Conservation (phyloP, 2,888 invertebrate species). For the Hartigia nigra region DNA sequence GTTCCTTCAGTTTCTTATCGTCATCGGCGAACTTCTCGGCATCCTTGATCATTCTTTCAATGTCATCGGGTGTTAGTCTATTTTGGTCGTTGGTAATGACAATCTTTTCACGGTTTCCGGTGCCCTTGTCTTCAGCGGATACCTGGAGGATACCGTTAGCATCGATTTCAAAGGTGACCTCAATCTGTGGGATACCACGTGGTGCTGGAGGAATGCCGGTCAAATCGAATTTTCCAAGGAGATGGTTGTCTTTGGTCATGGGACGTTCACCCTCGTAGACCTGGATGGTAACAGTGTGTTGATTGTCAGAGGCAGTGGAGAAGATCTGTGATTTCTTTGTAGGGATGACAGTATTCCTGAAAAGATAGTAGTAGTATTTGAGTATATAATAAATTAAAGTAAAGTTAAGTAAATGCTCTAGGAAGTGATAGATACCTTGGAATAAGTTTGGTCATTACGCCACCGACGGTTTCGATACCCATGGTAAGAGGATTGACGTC, state of each 20-base stretch:
- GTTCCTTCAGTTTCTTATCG: slow-evolving; percentile 95
- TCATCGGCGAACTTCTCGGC: slow-evolving; percentile 99
- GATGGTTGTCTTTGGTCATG: slow-evolving; percentile 99
- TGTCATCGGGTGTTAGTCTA: slow-evolving; percentile 96
- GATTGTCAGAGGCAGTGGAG: slow-evolving; percentile 99
- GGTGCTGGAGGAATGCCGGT: slow-evolving; percentile 97
- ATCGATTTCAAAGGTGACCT: slow-evolving; percentile 94
- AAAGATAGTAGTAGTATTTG: slow-evolving; percentile 6
- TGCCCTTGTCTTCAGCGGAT: slow-evolving; percentile 98
- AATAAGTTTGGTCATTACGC: slow-evolving; percentile 99
- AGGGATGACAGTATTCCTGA: slow-evolving; percentile 96
- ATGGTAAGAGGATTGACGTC: slow-evolving; percentile 99
- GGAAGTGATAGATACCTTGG: slow-evolving; percentile 67
- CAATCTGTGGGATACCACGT: slow-evolving; percentile 92
- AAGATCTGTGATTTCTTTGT: slow-evolving; percentile 99
- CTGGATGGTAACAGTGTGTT: slow-evolving; percentile 97
- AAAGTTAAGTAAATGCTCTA: neutral
- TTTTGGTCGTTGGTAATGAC: slow-evolving; percentile 99
- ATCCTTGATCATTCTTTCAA: slow-evolving; percentile 99
- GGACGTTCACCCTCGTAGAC: slow-evolving; percentile 99
- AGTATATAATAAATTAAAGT: neutral
- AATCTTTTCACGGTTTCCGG: slow-evolving; percentile 98
- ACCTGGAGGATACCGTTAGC: slow-evolving; percentile 96
- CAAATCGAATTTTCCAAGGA: slow-evolving; percentile 97
- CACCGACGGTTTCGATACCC: slow-evolving; percentile 99